These are phyloP conservation scores for Athetis lepigone DNA, from an alignment of 2,888 invertebrate genomes.

Conservation along the genomic window DNA sequence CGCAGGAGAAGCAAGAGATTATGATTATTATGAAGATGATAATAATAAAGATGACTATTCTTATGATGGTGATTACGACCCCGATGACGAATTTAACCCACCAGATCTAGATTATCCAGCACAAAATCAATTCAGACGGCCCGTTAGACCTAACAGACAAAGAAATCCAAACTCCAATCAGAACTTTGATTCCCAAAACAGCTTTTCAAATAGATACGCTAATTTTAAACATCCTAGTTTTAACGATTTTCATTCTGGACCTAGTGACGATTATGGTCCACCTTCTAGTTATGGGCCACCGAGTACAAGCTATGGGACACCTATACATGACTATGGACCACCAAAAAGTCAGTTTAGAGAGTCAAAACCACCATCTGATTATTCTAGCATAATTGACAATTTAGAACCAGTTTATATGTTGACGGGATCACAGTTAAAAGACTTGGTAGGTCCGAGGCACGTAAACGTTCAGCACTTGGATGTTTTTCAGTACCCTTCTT, in stretches of 20 bases:
- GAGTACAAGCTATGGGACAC: constrained; percentile 34
- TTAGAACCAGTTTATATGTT: constrained; percentile 84
- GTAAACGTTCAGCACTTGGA: constrained; percentile 84
- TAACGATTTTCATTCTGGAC: constrained; percentile 47
- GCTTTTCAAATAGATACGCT: constrained; percentile 46
- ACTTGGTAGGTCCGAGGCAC: constrained; percentile 76
- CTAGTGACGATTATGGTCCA: constrained; percentile 31
- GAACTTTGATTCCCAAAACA: constrained; percentile 19
- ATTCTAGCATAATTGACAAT: constrained; percentile 53
- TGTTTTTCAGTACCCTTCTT: constrained; percentile 70
- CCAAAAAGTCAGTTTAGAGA: constrained; percentile 29
- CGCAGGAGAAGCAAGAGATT: constrained; percentile 59
- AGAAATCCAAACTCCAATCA: constrained; percentile 28
- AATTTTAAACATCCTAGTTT: constrained; percentile 49
- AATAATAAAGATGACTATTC: constrained; percentile 54
- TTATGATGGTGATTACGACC: constrained; percentile 61
- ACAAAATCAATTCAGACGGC: constrained; percentile 36
- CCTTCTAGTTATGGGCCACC: constrained; percentile 41
- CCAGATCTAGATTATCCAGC: constrained; percentile 58
- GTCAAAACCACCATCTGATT: constrained; percentile 35
- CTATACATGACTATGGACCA: constrained; percentile 30
- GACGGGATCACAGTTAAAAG: constrained; percentile 81
- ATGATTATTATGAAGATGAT: constrained; percentile 61
- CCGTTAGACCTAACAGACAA: constrained; percentile 21
- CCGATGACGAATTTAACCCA: constrained; percentile 66